Base-by-base conservation (phyloP, 2,113 vertebrate genomes). In the Tricholaema leucomelas region DNA sequence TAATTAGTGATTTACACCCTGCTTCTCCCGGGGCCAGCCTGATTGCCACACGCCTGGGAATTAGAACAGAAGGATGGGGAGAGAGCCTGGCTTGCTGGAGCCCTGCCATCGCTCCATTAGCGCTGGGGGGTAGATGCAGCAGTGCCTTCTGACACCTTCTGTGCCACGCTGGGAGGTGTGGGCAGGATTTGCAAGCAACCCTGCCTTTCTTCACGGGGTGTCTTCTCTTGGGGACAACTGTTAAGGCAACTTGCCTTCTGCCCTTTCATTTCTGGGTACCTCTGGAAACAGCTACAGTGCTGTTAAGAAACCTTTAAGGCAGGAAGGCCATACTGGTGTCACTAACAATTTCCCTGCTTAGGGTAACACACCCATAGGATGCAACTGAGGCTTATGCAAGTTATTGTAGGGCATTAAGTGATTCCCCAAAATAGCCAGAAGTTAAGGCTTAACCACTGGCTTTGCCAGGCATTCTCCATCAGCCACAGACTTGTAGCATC, bases 71-170 rank as follows among this genome's bases (percentile, higher is more conserved):
- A 55, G 70, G 55, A 64, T 35, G 44, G 38, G 33, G 54, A 58
- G 35, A 60, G 35, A 74, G n/a, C 36, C 77, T n/a, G 83, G 54
- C 46, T 59, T 7, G 33, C 65, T 66, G 65, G 66, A 70, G 42
- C 33, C 12, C 0, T 0, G 30, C n/a, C 55, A 28, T 24, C 0
- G 7, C 44, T 67, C 30, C 0, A 0, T 23, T n/a, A 36, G 48
- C 14, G 6, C 9, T 0, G 6, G 0, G 2, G 8, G 3, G 36
- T 3, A 44, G 44, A 69, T 13, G 10, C 60, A 16, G 50, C 44
- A 8, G 20, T 16, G 44, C 25, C 52, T 44, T 61, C 46, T 31
- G 46, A 64, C 0, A 6, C 12, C 7, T 8, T 6, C 28, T 12
- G 19, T 4, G 52, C 73, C 23, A 3, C 1, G 0, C 55, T 1